Evolutionary conservation across 2,113 vertebrate species (phyloP), one percentile per base, ranked within the genome.

Genomic region (Tyto alba): DNA sequence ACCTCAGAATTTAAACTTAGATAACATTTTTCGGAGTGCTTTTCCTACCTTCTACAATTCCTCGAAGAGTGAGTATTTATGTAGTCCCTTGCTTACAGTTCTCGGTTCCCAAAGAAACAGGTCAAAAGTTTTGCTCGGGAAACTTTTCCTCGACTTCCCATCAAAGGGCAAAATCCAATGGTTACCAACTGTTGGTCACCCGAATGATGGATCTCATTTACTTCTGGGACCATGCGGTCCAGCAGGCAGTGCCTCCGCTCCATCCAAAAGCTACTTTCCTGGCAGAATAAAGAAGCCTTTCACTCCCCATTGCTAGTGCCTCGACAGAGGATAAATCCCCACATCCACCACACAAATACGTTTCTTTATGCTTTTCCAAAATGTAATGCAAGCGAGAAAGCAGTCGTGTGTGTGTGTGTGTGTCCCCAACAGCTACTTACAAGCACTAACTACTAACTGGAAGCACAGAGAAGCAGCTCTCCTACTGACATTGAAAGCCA

Each of bases 401-500:
- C 43, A 60, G 27, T 26, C 4, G 7, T n/a, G n/a, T n/a, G n/a
- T n/a, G n/a, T n/a, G n/a, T n/a, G n/a, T n/a, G n/a, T n/a, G n/a
- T n/a, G n/a, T 13, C 23, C 23, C 4, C 0, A 0, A 29, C 14
- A 83, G 38, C 25, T 62, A 32, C 63, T 23, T 59, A 34, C 2
- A 62, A 89, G 79, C n/a, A 43, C 30, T 56, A 67, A 38, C 34
- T 86, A 43, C 30, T 56, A 67, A 38, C 34, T 86, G 63, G 36
- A 72, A 94, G 29, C 56, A 85, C 32, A 40, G 26, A 50, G 72
- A 66, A 75, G 18, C 12, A 1, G 2, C n/a, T 85, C 23, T 82
- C 19, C 68, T 45, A 10, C 23, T 18, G 36, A 59, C 15, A 40
- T 59, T 71, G 87, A 90, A 77, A 88, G 62, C 10, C 50, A 41